A percentile compares a stretch with the other conserved stretches of the same genome.
Evolutionary conservation across 2,888 invertebrate species (phyloP).

Genomic region (Mimumesa dahlbomi): DNA sequence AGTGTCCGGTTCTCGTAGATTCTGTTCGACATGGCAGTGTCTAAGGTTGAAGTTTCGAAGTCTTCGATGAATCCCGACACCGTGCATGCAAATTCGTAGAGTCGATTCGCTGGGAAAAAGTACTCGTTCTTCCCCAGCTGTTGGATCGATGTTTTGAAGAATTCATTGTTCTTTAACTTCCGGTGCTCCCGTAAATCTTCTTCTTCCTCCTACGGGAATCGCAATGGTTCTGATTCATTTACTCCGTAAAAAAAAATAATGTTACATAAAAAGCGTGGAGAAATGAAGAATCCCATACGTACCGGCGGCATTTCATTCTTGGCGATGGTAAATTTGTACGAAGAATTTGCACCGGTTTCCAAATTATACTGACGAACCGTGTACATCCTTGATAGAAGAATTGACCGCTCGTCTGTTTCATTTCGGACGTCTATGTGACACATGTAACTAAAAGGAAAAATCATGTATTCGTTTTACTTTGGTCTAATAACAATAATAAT

Average conservation of each 20-base stretch:
- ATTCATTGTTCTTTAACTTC: constrained; percentile 83
- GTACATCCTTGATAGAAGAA: constrained; percentile 82
- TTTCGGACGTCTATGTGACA: constrained; percentile 80
- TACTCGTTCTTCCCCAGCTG: constrained; percentile 82
- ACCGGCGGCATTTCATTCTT: constrained; percentile 74
- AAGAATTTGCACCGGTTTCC: constrained; percentile 52
- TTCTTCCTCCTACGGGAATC: constrained; percentile 41
- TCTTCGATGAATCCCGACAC: constrained; percentile 42
- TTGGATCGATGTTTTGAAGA: constrained; percentile 83
- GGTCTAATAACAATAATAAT: too few relatives aligned
- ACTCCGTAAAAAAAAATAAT: background rate
- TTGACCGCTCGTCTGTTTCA: constrained; percentile 80
- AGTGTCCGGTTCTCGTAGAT: constrained; percentile 49
- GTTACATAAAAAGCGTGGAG: background rate
- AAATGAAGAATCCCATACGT: constrained; percentile 16
- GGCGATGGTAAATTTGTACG: constrained; percentile 79
- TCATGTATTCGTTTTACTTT: too few relatives aligned
- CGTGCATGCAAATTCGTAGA: constrained; percentile 77
- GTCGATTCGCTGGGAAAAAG: constrained; percentile 84
- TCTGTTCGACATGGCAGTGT: constrained; percentile 16
- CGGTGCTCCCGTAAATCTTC: constrained; percentile 81
- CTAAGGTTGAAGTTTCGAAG: constrained; percentile 39
- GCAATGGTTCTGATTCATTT: background rate
- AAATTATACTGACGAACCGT: constrained; percentile 77
- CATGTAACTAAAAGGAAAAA: constrained; percentile 81